These are phyloP conservation scores for Trichechus manatus DNA, from an alignment of 2,113 vertebrate genomes.

Conservation along the genomic window DNA sequence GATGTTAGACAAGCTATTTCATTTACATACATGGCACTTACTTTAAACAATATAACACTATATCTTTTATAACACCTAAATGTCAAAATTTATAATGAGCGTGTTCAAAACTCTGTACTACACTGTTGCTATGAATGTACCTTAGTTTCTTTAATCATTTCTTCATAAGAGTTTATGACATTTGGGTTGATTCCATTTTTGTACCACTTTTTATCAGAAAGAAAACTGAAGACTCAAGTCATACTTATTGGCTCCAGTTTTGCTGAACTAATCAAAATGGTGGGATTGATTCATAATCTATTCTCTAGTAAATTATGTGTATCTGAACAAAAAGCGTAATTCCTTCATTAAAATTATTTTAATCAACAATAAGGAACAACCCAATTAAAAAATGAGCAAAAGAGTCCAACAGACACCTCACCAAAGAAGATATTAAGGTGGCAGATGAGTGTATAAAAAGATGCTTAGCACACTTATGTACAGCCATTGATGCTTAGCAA, in stretches of 20 bases:
- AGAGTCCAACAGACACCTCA: constrained; percentile 1
- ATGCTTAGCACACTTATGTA: not conserved
- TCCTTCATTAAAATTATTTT: not conserved
- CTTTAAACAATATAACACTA: not conserved
- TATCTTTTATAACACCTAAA: not conserved
- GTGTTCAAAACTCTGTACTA: not conserved
- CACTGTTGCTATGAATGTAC: not conserved
- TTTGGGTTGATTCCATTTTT: constrained; percentile 3
- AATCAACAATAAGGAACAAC: not conserved
- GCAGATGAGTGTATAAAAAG: not conserved
- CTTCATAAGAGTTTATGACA: not conserved
- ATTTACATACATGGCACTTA: not conserved
- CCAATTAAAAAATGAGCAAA: constrained; percentile 40
- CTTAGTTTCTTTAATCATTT: constrained; percentile 13
- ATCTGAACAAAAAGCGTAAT: not conserved
- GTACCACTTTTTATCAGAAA: not conserved
- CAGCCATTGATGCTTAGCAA: not conserved
- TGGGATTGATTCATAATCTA: not conserved
- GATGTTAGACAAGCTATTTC: not conserved
- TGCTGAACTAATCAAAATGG: not conserved
- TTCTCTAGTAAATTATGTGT: constrained; percentile 7
- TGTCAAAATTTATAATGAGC: constrained; percentile 3
- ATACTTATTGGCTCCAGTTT: constrained; percentile 10
- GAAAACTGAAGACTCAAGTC: not conserved
- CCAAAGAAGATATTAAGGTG: constrained; percentile 16